Conservation (phyloP, 1,140 invertebrate genomes). For the Lepidostoma basale region DNA sequence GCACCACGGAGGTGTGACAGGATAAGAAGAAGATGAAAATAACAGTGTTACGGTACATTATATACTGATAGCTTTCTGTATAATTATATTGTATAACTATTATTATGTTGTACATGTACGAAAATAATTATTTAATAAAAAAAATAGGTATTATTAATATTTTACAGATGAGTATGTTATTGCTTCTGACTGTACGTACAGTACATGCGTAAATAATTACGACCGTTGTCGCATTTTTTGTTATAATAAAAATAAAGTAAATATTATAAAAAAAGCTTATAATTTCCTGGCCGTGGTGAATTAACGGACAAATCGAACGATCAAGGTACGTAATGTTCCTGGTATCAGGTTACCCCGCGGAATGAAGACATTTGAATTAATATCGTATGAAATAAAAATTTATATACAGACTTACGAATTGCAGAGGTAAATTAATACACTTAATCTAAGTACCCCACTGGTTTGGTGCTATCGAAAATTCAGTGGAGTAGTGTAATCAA, state of each 20-base stretch:
- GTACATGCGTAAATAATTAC: background rate
- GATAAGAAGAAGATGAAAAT: no score
- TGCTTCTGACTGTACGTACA: background rate
- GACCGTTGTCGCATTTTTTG: background rate
- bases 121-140: background rate
- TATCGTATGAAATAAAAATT: conserved; percentile 11
- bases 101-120: no score
- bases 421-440: no score
- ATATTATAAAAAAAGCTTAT: no score
- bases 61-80: no score
- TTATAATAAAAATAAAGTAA: background rate
- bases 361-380: conserved; percentile 24
- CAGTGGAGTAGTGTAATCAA: no score
- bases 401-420: background rate
- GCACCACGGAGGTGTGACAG: no score
- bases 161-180: background rate
- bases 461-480: no score
- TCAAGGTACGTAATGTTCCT: background rate
- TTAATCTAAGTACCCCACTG: no score
- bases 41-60: no score
- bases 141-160: background rate
- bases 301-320: background rate
- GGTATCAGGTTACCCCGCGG: conserved; percentile 2
- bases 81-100: no score
- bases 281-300: background rate